Percentiles rank a stretch among this genome's conserved stretches.
phyloP scores from a whole-genome alignment of 2,113 vertebrate genomes.

The Lophura nycthemera region DNA sequence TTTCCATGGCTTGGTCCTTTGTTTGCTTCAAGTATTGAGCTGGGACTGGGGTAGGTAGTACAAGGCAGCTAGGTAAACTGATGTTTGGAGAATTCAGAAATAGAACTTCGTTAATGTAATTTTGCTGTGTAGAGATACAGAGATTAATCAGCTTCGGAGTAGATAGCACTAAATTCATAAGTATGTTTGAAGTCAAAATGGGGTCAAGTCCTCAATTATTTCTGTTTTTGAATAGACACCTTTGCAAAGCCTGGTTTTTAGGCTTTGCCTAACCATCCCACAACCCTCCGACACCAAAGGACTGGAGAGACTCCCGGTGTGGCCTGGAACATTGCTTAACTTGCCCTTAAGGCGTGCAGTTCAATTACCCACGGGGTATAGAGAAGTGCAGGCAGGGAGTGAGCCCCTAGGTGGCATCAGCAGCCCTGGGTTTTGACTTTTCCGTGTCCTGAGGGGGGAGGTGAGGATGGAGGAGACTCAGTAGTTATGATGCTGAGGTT shows the following conservation, averaged over 20 bases:
- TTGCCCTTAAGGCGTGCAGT: not conserved
- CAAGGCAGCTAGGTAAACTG: not conserved
- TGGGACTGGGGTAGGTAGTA: not conserved
- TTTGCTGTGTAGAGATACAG: not conserved
- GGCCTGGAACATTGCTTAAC: too few species aligned
- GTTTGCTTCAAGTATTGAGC: not conserved
- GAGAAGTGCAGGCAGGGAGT: conserved; percentile 16
- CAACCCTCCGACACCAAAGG: not conserved
- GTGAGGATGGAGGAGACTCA: not conserved
- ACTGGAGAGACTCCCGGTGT: too few species aligned
- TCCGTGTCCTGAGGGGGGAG: not conserved
- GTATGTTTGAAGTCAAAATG: not conserved
- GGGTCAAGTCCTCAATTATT: not conserved
- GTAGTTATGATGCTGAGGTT: not conserved
- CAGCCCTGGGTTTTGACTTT: not conserved
- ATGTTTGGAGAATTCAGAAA: not conserved
- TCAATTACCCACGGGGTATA: not conserved
- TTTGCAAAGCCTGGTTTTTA: not conserved
- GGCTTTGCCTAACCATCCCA: not conserved
- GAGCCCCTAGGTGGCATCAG: conserved; percentile 64
- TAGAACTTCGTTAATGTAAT: not conserved
- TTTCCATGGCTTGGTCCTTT: not conserved
- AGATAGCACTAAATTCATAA: not conserved
- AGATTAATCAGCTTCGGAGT: not conserved
- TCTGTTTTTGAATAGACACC: not conserved